Percentiles rank a stretch among this genome's conserved stretches.
Evolutionary conservation across 2,113 vertebrate genomes (phyloP).

Genomic region (Butastur rufipennis): DNA sequence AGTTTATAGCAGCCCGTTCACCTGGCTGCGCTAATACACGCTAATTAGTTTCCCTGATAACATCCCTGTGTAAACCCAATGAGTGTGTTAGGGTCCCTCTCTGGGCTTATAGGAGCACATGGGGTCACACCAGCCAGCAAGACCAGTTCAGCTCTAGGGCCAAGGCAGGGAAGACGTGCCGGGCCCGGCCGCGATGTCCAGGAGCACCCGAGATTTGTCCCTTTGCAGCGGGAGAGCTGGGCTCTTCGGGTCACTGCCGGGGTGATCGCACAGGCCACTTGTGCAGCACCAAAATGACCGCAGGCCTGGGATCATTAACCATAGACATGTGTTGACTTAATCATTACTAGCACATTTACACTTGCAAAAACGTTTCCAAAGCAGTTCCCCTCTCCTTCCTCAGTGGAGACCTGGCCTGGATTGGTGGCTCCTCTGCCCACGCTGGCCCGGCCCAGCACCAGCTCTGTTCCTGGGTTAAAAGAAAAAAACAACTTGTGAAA

Average conservation of each 20-base stretch:
- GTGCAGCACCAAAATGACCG: rapidly evolving
- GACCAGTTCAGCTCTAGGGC: neutral
- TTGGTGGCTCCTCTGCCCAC: neutral
- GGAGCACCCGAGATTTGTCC: neutral
- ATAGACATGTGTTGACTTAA: neutral
- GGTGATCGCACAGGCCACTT: neutral
- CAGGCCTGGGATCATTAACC: neutral
- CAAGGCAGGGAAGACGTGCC: rapidly evolving
- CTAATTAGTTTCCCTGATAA: rapidly evolving
- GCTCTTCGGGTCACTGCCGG: neutral
- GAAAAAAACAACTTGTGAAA: rapidly evolving
- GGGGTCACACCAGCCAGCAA: neutral
- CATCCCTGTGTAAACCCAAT: neutral
- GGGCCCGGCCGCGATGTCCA: neutral
- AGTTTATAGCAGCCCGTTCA: rapidly evolving
- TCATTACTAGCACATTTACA: neutral
- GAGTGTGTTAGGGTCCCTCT: rapidly evolving
- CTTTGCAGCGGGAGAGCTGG: neutral
- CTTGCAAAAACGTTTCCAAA: neutral
- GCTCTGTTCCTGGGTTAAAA: neutral
- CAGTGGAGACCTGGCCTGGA: rapidly evolving
- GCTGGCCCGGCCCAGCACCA: neutral
- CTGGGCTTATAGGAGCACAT: rapidly evolving
- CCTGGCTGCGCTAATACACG: rapidly evolving
- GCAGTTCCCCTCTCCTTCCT: neutral